These are phyloP conservation scores for Eupristina koningsbergeri DNA, from an alignment of 1,140 invertebrate genomes.

Conservation along the genomic window DNA sequence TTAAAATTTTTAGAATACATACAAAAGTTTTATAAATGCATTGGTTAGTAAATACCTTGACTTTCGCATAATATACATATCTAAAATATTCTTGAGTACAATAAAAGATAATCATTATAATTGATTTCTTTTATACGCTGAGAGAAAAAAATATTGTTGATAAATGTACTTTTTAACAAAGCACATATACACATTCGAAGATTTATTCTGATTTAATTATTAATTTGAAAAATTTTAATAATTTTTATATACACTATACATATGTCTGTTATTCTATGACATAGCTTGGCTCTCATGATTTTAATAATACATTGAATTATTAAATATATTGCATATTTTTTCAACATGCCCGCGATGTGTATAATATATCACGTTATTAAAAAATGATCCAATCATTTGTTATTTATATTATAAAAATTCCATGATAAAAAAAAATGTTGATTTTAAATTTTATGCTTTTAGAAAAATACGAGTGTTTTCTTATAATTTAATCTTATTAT, in stretches of 20 bases:
- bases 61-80: too few species aligned
- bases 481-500: too few species aligned
- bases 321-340: neutral
- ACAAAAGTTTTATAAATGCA: neutral
- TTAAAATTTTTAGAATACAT: too few species aligned
- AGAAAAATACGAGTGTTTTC: too few species aligned
- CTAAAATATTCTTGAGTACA: neutral
- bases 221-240: conserved; percentile 29
- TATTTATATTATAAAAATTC: neutral
- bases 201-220: conserved; percentile 25
- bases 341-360: neutral
- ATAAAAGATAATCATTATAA: neutral
- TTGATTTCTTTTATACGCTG: neutral
- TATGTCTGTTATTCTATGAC: conserved; percentile 39
- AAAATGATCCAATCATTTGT: neutral
- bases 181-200: neutral
- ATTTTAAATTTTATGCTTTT: too few species aligned
- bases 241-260: conserved; percentile 47
- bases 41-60: neutral
- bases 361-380: neutral
- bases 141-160: neutral
- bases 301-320: conserved; percentile 11
- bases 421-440: neutral
- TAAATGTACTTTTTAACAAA: conserved; percentile 4
- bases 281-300: conserved; percentile 27